Percentiles rank a stretch among this genome's conserved stretches.
These are phyloP conservation scores for Thymelicus acteon DNA, from an alignment of 2,888 invertebrate genomes.

Conservation along the genomic window DNA sequence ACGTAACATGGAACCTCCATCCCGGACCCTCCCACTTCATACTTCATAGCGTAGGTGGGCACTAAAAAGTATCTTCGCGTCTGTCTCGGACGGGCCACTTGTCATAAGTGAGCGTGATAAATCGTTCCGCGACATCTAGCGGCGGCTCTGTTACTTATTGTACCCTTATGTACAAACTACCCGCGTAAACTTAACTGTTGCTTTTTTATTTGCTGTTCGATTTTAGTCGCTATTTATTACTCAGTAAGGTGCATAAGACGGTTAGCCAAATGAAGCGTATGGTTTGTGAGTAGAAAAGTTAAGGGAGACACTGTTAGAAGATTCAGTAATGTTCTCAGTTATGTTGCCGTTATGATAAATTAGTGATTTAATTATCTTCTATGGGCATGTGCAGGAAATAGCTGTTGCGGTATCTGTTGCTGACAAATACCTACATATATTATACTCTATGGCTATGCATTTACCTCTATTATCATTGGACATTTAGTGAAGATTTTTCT, in stretches of 20 bases:
- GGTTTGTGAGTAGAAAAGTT: slow-evolving; percentile 26
- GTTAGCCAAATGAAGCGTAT: neutral
- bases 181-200: slow-evolving; percentile 35
- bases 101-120: slow-evolving; percentile 80
- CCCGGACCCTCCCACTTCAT: neutral
- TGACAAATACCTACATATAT: too few relatives aligned
- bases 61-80: slow-evolving; percentile 76
- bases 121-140: slow-evolving; percentile 75
- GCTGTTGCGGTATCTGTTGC: slow-evolving; percentile 6
- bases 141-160: slow-evolving; percentile 71
- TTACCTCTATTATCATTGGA: too few relatives aligned
- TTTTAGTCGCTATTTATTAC: neutral
- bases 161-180: slow-evolving; percentile 67
- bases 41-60: slow-evolving; percentile 51
- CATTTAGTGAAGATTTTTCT: too few relatives aligned
- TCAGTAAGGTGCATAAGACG: neutral
- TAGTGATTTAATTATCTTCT: slow-evolving; percentile 70
- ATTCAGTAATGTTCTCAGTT: slow-evolving; percentile 64
- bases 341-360: slow-evolving; percentile 72
- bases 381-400: slow-evolving; percentile 47
- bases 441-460: too few relatives aligned
- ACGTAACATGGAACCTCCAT: neutral
- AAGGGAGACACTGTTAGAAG: slow-evolving; percentile 55
- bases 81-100: slow-evolving; percentile 77
- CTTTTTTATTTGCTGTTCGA: slow-evolving; percentile 9